A percentile compares a stretch with the other conserved stretches of the same genome.
Conservation (phyloP, 1,140 invertebrate genomes). For the Radopholus similis region DNA sequence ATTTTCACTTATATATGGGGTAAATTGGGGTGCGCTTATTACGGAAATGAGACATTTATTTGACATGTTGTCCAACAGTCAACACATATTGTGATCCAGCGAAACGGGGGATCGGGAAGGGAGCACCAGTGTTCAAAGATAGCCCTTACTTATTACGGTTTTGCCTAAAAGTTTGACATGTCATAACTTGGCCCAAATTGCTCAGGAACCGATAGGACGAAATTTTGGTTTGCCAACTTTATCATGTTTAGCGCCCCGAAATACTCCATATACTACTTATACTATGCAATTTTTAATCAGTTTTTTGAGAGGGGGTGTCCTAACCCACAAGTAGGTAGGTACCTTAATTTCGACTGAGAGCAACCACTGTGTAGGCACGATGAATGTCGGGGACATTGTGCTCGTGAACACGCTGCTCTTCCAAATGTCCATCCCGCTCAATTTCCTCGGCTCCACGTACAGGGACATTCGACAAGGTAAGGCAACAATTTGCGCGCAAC, state of each 20-base stretch:
- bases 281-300: constrained; percentile 1
- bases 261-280: too few relatives aligned
- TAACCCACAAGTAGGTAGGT: too few relatives aligned
- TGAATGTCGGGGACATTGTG: constrained; percentile 96
- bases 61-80: too few relatives aligned
- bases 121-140: neutral
- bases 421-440: constrained; percentile 91
- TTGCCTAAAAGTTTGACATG: neutral
- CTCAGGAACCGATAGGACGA: neutral
- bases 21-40: too few relatives aligned
- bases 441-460: constrained; percentile 94
- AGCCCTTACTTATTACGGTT: neutral
- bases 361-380: constrained; percentile 75
- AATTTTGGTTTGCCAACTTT: neutral
- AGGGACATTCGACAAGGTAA: constrained; percentile 86
- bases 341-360: too few relatives aligned
- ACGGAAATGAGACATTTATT: too few relatives aligned
- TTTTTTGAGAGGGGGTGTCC: too few relatives aligned
- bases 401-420: constrained; percentile 98
- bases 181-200: too few relatives aligned
- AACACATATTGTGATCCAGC: too few relatives aligned
- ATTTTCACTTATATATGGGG: too few relatives aligned
- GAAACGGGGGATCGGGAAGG: too few relatives aligned
- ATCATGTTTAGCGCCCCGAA: neutral
- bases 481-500: neutral